Conservation (phyloP, 1,140 invertebrate species). For the Brachionus paranguensis region DNA sequence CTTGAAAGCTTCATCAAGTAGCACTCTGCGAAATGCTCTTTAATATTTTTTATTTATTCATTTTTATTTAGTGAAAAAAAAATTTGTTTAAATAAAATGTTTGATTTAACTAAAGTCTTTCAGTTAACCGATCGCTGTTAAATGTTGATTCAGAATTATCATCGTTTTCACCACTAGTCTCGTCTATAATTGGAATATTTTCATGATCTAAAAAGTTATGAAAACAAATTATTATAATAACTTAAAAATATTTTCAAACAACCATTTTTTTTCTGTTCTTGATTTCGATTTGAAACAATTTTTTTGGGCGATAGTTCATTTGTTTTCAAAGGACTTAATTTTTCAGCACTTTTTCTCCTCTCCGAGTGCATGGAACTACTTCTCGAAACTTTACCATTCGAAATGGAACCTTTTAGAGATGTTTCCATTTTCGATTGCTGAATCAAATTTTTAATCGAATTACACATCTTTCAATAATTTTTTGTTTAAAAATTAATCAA, state of each 20-base stretch:
- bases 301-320: neutral
- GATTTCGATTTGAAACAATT: neutral
- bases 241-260: neutral
- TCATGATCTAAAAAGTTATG: neutral
- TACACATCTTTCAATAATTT: constrained; percentile 28
- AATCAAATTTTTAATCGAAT: constrained; percentile 30
- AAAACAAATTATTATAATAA: neutral
- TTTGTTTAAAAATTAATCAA: neutral
- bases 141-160: neutral
- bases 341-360: neutral
- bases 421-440: constrained; percentile 21
- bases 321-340: neutral
- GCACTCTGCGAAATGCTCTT: neutral
- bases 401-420: neutral
- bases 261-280: neutral
- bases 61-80: neutral
- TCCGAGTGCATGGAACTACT: neutral
- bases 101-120: neutral
- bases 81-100: neutral
- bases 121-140: neutral
- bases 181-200: constrained; percentile 27
- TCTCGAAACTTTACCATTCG: neutral
- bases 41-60: neutral
- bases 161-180: constrained; percentile 15
- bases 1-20: neutral